A percentile compares a stretch with the other conserved stretches of the same genome.
phyloP scores from a whole-genome alignment of 2,797 vertebrate genomes.

The Natrix natrix region DNA sequence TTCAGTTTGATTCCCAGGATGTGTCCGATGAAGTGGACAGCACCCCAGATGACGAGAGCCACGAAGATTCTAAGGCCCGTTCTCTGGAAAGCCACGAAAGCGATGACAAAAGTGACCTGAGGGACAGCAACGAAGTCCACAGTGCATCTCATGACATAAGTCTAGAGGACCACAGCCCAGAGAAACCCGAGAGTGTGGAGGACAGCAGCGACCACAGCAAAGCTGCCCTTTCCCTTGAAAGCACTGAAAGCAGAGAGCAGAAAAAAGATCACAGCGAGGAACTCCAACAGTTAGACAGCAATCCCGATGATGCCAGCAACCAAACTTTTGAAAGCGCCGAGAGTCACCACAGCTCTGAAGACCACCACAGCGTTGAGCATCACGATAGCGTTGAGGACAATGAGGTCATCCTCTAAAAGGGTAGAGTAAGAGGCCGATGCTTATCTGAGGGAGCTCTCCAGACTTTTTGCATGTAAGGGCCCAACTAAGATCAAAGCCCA shows the following conservation, averaged over 20 bases:
- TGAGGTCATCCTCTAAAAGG: constrained; percentile 46
- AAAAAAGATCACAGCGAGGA: neutral
- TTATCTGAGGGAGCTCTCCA: neutral
- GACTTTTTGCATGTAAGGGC: neutral
- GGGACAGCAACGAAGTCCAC: constrained; percentile 55
- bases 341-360: constrained; percentile 40
- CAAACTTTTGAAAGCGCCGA: constrained; percentile 49
- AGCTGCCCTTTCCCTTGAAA: neutral
- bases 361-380: constrained; percentile 34
- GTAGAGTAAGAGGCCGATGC: neutral
- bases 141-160: constrained; percentile 22
- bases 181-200: constrained; percentile 34
- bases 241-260: constrained; percentile 39
- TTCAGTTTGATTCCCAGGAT: constrained; percentile 55
- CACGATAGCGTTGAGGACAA: constrained; percentile 45
- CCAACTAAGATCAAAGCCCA: constrained; percentile 1
- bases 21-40: constrained; percentile 54
- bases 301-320: constrained; percentile 23
- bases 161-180: constrained; percentile 51
- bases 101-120: constrained; percentile 5
- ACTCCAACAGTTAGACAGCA: neutral
- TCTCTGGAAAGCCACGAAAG: constrained; percentile 26
- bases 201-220: constrained; percentile 39
- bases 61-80: constrained; percentile 11
- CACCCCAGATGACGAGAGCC: constrained; percentile 37